Percentiles rank a stretch among this genome's conserved stretches.
Evolutionary conservation across 1,140 invertebrate species (phyloP).

Genomic region (Muscidifurax raptorellus): DNA sequence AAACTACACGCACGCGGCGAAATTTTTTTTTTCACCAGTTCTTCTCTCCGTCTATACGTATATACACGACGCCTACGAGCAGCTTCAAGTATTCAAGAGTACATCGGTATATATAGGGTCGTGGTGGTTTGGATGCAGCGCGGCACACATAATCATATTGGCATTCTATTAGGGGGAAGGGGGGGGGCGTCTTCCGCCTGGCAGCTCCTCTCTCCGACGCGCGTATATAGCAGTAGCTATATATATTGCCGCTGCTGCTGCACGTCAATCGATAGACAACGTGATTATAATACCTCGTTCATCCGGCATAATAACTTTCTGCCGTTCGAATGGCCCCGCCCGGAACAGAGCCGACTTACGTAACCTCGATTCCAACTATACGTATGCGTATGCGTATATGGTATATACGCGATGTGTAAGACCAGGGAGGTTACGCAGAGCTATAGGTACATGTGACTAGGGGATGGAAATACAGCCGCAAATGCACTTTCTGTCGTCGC

Average conservation of each 20-base stretch:
- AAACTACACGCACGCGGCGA: too few species aligned
- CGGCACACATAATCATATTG: conserved; percentile 70
- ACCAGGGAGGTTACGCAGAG: background rate
- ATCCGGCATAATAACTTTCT: conserved; percentile 56
- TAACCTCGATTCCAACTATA: conserved; percentile 13
- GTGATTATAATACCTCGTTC: conserved; percentile 63
- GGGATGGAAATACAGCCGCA: background rate
- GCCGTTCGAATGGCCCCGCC: background rate
- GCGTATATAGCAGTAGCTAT: background rate
- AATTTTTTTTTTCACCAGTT: too few species aligned
- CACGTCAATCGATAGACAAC: conserved; percentile 70
- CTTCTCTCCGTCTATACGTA: too few species aligned
- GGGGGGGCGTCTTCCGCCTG: conserved; percentile 64
- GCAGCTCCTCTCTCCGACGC: background rate
- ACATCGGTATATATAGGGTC: conserved; percentile 38
- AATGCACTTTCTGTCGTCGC: conserved; percentile 3
- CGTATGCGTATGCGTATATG: background rate
- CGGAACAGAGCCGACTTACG: conserved; percentile 13
- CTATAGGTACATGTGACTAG: background rate
- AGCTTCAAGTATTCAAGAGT: background rate
- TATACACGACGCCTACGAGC: too few species aligned
- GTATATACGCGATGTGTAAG: background rate
- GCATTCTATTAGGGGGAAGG: conserved; percentile 72
- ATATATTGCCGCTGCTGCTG: conserved; percentile 35
- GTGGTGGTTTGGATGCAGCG: conserved; percentile 68